phyloP scores from a whole-genome alignment of 2,113 vertebrate genomes.

The Nansenia antarctica region DNA sequence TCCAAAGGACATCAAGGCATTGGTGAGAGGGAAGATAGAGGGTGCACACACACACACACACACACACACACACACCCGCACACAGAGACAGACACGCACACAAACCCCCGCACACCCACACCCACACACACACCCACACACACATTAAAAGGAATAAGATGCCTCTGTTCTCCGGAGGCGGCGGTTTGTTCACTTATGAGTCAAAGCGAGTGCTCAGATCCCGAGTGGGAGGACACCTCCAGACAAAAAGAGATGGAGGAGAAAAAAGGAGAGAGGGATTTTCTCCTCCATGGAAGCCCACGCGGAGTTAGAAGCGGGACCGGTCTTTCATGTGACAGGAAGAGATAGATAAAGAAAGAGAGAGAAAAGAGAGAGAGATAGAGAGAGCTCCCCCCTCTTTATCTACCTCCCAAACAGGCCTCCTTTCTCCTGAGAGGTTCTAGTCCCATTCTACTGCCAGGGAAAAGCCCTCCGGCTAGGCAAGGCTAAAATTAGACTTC shows the following conservation, averaged over 20 bases:
- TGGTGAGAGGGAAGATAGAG: constrained; percentile 22
- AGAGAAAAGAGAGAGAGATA: neutral
- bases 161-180: neutral
- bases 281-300: constrained; percentile 15
- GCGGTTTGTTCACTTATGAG: neutral
- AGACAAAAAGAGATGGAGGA: constrained; percentile 7
- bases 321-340: constrained; percentile 7
- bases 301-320: neutral
- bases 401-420: neutral
- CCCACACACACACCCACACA: neutral
- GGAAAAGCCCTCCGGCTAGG: constrained; percentile 36
- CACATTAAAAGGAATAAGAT: neutral
- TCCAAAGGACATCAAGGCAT: constrained; percentile 20
- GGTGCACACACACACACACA: constrained; percentile 10
- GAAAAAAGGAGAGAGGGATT: constrained; percentile 1
- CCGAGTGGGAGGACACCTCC: constrained; percentile 25
- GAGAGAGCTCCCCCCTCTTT: neutral
- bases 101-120: neutral
- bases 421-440: constrained; percentile 16
- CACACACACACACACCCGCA: neutral
- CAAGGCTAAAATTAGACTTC: constrained; percentile 51
- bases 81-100: neutral
- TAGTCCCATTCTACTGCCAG: constrained; percentile 39
- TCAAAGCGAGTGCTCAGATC: constrained; percentile 6
- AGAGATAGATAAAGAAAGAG: neutral